phyloP scores from a whole-genome alignment of 2,888 invertebrate genomes.

The Bimastos eiseni region DNA sequence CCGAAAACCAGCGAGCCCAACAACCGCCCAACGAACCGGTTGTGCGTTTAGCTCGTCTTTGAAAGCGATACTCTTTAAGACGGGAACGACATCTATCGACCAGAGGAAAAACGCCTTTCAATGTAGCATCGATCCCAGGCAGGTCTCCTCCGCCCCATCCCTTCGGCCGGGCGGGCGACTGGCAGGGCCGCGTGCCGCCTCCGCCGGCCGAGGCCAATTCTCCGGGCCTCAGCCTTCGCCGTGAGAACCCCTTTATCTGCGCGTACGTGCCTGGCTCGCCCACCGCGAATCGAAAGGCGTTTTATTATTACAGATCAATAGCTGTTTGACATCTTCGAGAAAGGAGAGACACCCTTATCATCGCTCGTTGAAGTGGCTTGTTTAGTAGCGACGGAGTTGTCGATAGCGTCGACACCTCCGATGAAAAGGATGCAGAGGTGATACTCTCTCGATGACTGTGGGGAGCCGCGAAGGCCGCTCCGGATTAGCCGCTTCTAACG shows the following conservation, averaged over 20 bases:
- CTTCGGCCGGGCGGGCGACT: neutral
- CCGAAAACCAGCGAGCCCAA: neutral
- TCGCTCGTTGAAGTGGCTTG: neutral
- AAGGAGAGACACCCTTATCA: neutral
- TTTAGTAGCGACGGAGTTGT: neutral
- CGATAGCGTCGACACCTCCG: neutral
- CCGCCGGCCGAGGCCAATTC: neutral
- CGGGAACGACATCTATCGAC: neutral
- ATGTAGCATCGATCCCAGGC: neutral
- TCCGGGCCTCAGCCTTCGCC: neutral
- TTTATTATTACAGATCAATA: neutral
- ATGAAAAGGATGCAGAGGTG: neutral
- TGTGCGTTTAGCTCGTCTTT: neutral
- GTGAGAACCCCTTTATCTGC: conserved; percentile 6
- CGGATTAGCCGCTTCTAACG: neutral
- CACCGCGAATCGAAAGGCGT: neutral
- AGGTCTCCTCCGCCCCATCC: neutral
- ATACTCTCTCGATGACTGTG: neutral
- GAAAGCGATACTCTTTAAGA: conserved; percentile 1
- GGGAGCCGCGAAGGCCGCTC: neutral
- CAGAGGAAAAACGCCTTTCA: neutral
- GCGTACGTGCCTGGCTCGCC: neutral
- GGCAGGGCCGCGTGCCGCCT: neutral
- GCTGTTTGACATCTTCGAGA: neutral
- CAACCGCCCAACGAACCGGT: neutral